Base-by-base conservation (phyloP, 2,113 vertebrate genomes). In the Larimichthys polyactis region DNA sequence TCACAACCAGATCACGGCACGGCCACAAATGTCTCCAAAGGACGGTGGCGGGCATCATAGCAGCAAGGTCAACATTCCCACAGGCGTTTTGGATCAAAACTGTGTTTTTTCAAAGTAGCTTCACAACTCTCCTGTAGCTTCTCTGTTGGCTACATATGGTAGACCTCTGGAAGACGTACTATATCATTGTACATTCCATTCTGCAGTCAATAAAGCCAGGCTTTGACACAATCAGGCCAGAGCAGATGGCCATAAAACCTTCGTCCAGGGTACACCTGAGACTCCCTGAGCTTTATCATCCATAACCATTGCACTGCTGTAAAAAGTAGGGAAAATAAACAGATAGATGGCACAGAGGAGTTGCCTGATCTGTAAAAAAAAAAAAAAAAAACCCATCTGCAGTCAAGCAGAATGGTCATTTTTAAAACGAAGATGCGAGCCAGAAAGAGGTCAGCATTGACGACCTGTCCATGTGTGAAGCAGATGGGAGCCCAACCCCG, bases 181-280 rank as follows among this genome's bases (percentile, higher is more conserved):
- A 4, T 68, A 64, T 81, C 55, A 73, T 82, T 59, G 63, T 54
- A 17, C 58, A 55, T 68, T 66, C 65, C n/a, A 71, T 63, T 79
- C 55, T 64, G 62, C 19, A 62, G 75, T 78, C 81, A 79, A 67
- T 91, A 76, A 84, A 83, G 10, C 22, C 43, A 14, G 64, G 52
- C 63, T 86, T 75, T 80, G 75, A 80, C 80, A 72, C 75, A 86
- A 90, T 93, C 87, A 75, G 67, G 52, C 79, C 75, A 22, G 3
- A 77, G 82, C 78, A 87, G 67, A 71, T 75, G 81, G 77, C 60
- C 81, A 77, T 90, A 81, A 91, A 86, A n/a, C 49, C 60, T 80
- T 80, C 85, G 87, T 90, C 76, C 83, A 36, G 43, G 20, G 46
- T 65, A 52, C 86, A 89, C 89, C 89, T 90, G 87, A 87, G 83